Conservation (phyloP, 2,888 invertebrate species). For the Chorisops tibialis region DNA sequence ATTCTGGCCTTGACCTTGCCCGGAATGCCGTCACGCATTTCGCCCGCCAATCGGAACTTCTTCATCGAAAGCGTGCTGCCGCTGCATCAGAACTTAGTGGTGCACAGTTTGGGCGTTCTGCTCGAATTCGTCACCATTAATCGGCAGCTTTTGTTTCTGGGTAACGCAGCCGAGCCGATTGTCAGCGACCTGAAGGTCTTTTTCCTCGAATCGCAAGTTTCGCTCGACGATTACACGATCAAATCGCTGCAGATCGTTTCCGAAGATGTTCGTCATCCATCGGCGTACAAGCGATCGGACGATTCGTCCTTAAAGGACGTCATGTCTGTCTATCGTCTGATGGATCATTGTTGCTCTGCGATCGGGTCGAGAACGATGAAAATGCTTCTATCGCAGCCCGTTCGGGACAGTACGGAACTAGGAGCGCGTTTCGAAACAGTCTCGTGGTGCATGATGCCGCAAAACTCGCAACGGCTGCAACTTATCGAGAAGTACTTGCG, state of each 20-base stretch:
- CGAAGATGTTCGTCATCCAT: conserved; percentile 62
- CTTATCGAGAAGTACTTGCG: conserved; percentile 27
- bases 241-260: conserved; percentile 66
- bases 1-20: conserved; percentile 32
- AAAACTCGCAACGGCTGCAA: conserved; percentile 15
- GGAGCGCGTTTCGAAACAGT: conserved; percentile 32
- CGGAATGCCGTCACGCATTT: conserved; percentile 29
- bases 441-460: conserved; percentile 30
- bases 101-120: conserved; percentile 34
- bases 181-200: conserved; percentile 31
- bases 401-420: conserved; percentile 27
- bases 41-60: conserved; percentile 23
- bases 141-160: conserved; percentile 32
- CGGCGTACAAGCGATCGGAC: conserved; percentile 60
- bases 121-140: conserved; percentile 32
- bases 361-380: conserved; percentile 32
- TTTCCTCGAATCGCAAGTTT: conserved; percentile 53
- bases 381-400: conserved; percentile 33
- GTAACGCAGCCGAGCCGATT: conserved; percentile 21
- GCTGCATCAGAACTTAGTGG: conserved; percentile 31
- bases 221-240: conserved; percentile 60
- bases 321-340: conserved; percentile 40
- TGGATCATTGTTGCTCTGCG: conserved; percentile 34
- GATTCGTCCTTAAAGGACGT: conserved; percentile 56
- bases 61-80: conserved; percentile 35